Evolutionary conservation across 2,113 vertebrate species (phyloP).

Genomic region (Cyphomyrus discorhynchus): DNA sequence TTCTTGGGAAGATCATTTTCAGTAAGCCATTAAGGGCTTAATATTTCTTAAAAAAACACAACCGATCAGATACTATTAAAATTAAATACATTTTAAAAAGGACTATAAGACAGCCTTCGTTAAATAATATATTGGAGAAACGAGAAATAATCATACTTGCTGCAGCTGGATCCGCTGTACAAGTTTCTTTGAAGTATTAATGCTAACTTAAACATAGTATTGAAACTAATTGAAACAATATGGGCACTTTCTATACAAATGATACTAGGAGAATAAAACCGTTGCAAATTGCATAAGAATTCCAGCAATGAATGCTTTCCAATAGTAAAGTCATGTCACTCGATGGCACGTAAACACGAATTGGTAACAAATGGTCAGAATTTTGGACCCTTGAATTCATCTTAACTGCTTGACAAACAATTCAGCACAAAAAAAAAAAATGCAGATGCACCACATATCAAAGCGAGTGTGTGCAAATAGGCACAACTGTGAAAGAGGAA

Average conservation of each 20-base stretch:
- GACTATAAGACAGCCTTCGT: background rate
- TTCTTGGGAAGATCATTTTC: background rate
- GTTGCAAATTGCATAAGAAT: conserved; percentile 20
- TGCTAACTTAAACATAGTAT: conserved; percentile 30
- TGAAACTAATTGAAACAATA: conserved; percentile 16
- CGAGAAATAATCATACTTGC: background rate
- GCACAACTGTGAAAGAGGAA: background rate
- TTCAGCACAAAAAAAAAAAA: background rate
- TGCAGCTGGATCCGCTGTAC: background rate
- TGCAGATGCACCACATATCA: background rate
- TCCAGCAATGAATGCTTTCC: conserved; percentile 21
- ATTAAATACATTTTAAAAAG: background rate
- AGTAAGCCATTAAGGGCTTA: background rate
- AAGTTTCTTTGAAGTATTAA: background rate
- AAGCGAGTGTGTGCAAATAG: background rate
- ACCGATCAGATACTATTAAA: background rate
- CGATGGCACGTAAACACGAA: background rate
- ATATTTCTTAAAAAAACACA: conserved; percentile 1
- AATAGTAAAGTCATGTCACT: background rate
- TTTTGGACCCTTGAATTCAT: background rate
- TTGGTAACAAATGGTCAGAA: conserved; percentile 1
- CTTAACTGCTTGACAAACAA: background rate
- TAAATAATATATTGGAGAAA: background rate
- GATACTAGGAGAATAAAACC: conserved; percentile 9
- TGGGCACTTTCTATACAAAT: background rate